Percentiles rank a stretch among this genome's conserved stretches.
Evolutionary conservation across 2,113 vertebrate species (phyloP).

Genomic region (Pomatostomus ruficeps): DNA sequence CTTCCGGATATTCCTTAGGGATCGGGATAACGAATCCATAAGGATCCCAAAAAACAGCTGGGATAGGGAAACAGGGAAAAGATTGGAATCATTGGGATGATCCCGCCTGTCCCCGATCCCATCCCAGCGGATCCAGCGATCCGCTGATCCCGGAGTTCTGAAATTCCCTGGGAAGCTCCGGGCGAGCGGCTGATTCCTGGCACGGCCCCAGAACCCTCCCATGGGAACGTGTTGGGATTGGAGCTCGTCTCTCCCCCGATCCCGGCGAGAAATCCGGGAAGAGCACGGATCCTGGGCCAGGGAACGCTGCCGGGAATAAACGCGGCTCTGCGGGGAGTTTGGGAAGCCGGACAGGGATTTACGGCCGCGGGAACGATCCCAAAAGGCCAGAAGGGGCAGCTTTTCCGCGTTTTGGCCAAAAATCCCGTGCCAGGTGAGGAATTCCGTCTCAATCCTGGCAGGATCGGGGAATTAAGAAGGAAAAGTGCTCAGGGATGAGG

Average conservation of each 20-base stretch:
- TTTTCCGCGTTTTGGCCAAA: fast-evolving
- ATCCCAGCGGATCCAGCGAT: not conserved
- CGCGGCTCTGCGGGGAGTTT: fast-evolving
- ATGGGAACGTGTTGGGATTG: not conserved
- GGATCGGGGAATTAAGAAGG: not conserved
- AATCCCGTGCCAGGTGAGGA: not conserved
- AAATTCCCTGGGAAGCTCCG: not conserved
- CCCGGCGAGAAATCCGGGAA: not conserved
- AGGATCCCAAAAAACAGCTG: not conserved
- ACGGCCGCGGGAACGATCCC: not conserved
- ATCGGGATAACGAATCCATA: not conserved
- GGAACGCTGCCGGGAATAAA: not conserved
- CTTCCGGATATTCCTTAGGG: not conserved
- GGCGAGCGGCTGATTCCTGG: not conserved
- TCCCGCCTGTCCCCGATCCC: not conserved
- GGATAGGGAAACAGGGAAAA: not conserved
- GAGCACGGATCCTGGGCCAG: not conserved
- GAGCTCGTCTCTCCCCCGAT: not conserved
- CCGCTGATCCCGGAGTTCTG: not conserved
- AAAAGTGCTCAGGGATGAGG: fast-evolving
- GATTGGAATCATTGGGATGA: no score
- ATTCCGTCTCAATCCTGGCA: fast-evolving
- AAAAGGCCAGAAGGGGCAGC: fast-evolving
- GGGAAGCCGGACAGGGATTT: not conserved
- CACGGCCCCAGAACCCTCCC: not conserved